A percentile compares a stretch with the other conserved stretches of the same genome.
Conservation (phyloP, 2,888 invertebrate species). For the Sphecodes monilicornis region DNA sequence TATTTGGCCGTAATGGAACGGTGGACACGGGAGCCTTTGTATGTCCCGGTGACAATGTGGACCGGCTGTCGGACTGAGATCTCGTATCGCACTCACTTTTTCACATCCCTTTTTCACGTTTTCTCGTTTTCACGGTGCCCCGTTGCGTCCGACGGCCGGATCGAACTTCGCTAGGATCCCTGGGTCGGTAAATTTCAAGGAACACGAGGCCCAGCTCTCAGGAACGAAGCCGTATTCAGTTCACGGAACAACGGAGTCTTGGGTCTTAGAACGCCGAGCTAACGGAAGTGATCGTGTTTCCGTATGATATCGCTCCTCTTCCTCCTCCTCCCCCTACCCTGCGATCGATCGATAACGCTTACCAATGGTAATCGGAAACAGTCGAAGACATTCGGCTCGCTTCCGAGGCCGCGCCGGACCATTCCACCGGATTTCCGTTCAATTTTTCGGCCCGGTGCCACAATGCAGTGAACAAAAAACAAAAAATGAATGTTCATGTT, state of each 20-base stretch:
- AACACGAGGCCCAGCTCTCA: slow-evolving; percentile 18
- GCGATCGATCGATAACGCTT: slow-evolving; percentile 47
- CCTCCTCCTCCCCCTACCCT: not conserved
- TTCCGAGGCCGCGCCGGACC: not conserved
- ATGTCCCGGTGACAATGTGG: slow-evolving; percentile 38
- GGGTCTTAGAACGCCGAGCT: slow-evolving; percentile 31
- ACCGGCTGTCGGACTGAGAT: not conserved
- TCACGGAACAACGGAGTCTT: slow-evolving; percentile 19
- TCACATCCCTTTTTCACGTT: slow-evolving; percentile 4
- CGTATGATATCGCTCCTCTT: slow-evolving; percentile 26
- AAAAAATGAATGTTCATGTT: too few species aligned
- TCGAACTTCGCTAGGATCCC: slow-evolving; percentile 28
- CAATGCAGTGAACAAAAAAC: not conserved
- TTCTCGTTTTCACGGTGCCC: slow-evolving; percentile 13
- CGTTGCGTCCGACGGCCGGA: slow-evolving; percentile 39
- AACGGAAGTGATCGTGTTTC: slow-evolving; percentile 43
- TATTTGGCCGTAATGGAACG: slow-evolving; percentile 35
- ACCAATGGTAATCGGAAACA: slow-evolving; percentile 27
- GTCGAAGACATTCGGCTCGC: slow-evolving; percentile 4
- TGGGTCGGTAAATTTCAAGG: slow-evolving; percentile 47
- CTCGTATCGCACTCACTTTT: not conserved
- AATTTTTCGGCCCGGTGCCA: slow-evolving; percentile 2
- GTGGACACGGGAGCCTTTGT: slow-evolving; percentile 47
- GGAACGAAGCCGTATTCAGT: slow-evolving; percentile 39
- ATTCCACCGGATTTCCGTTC: slow-evolving; percentile 16